Evolutionary conservation across 2,113 vertebrate species (phyloP).

Genomic region (Odocoileus hemionus): DNA sequence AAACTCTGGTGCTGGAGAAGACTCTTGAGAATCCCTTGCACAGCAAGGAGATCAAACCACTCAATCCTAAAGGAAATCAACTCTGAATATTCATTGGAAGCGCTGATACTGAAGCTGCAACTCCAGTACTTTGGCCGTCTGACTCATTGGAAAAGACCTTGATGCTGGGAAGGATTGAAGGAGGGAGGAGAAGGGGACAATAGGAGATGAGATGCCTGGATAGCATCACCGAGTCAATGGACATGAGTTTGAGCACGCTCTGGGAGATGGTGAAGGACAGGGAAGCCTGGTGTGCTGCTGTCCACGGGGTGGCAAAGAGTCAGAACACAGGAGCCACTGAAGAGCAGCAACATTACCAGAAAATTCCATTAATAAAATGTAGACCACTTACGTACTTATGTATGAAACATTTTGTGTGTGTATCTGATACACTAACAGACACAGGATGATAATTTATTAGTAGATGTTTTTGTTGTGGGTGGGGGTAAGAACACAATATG

Average conservation of each 20-base stretch:
- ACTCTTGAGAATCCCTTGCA: background rate
- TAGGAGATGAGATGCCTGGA: background rate
- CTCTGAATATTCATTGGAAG: background rate
- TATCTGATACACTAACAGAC: background rate
- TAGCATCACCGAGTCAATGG: background rate
- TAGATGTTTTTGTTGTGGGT: background rate
- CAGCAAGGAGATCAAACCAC: background rate
- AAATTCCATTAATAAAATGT: constrained; percentile 4
- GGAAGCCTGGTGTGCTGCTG: background rate
- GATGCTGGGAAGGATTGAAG: background rate
- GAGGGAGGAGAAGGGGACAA: accelerated
- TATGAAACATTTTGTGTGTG: background rate
- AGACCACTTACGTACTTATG: background rate
- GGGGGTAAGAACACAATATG: background rate
- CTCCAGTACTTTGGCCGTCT: background rate
- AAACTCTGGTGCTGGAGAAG: background rate
- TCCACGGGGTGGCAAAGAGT: background rate
- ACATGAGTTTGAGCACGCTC: background rate
- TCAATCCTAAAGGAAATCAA: background rate
- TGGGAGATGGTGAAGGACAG: background rate
- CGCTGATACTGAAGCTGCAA: background rate
- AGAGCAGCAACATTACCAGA: background rate
- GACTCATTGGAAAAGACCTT: background rate
- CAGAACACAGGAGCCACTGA: background rate
- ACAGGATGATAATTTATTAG: background rate